Evolutionary conservation across 2,888 invertebrate species (phyloP), one percentile per base, ranked within the genome.

Genomic region (Caenorhabditis sp.): DNA sequence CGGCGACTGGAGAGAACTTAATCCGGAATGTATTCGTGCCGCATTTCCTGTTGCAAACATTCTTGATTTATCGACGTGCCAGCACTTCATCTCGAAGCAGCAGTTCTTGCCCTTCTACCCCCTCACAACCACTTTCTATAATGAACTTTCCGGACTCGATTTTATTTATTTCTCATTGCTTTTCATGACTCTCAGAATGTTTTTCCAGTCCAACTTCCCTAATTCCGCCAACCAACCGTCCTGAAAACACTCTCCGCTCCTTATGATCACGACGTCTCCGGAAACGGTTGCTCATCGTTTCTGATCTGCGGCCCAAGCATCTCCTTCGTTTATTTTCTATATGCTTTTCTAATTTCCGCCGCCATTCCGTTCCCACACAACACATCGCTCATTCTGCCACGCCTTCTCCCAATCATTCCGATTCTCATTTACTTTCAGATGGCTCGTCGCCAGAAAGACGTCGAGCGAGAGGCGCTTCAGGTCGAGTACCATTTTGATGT

Each of bases 381-480:
- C 32, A 8, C 55, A 55, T 51, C 47, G 47, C 53, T 51, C 60
- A 61, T 47, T 61, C 22, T 18, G 15, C 51, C 51, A 20, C 40
- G 40, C 37, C 26, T 26, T 28, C 20, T 53, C 24, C 4, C 32
- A 18, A 32, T 32, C 55, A 56, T 15, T n/a, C 37, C 13, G 22
- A 35, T 58, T 35, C 20, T 40, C 40, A 2, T 40, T 40, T 13
- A 11, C 15, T 56, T 51, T 32, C 60, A 74, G 74, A 76, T 76
- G 76, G 67, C 76, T 67, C 76, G 76, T 53, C 60, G 76, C 53
- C 65, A 70, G 53, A 78, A 78, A 32, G 70, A 78, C 44, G 64
- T 53, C 22, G 69, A 79, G 32, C 65, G 65, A 28, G 70, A 79
- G 24, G 70, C 64, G 6, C 64, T 78, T 15, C 65, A 65, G 47